phyloP scores from a whole-genome alignment of 1,140 invertebrate genomes.

The Tribolium castaneum region DNA sequence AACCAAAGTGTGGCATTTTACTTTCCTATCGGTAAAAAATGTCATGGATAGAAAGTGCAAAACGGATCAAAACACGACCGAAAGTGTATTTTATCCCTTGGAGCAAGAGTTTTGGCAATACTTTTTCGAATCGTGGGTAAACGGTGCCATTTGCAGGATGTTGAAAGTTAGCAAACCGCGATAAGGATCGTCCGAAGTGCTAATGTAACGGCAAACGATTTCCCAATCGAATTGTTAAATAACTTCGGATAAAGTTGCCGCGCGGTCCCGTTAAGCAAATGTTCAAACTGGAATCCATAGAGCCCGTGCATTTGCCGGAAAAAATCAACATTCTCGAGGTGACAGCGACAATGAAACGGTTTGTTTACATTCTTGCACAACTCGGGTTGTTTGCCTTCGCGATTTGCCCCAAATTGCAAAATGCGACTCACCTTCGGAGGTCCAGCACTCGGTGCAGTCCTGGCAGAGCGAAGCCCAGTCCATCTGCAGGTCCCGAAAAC shows the following conservation, averaged over 20 bases:
- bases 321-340: neutral
- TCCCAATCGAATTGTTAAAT: conserved; percentile 23
- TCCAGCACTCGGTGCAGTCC: conserved; percentile 61
- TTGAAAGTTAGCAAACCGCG: too few relatives aligned
- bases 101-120: too few relatives aligned
- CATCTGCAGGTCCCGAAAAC: conserved; percentile 61
- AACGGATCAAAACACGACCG: too few relatives aligned
- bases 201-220: conserved; percentile 9
- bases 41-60: too few relatives aligned
- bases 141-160: too few relatives aligned
- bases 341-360: conserved; percentile 12
- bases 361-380: conserved; percentile 17
- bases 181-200: conserved; percentile 5
- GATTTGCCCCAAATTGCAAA: neutral
- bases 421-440: conserved; percentile 55
- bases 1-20: too few relatives aligned
- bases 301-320: neutral
- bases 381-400: neutral
- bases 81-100: too few relatives aligned
- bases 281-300: neutral
- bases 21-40: too few relatives aligned
- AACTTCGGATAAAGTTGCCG: conserved; percentile 1
- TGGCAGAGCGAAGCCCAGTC: conserved; percentile 63
- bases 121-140: too few relatives aligned
- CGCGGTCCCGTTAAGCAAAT: conserved; percentile 5